Base-by-base conservation (phyloP, 2,888 invertebrate genomes). In the Sarcophaga variegata region DNA sequence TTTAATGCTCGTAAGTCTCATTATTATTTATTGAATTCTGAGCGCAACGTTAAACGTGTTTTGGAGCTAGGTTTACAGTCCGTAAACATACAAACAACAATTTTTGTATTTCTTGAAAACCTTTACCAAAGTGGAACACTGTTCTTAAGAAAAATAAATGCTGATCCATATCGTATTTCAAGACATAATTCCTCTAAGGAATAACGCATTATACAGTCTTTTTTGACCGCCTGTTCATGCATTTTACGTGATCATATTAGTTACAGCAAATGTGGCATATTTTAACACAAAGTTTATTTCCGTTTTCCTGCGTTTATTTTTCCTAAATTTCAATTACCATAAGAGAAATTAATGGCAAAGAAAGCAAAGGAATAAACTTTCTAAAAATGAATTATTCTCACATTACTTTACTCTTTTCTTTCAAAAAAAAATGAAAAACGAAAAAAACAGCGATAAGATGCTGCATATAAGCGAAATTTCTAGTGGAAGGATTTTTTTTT, bases 181-280 rank as follows among this genome's bases (percentile, higher is more conserved):
- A 27, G 27, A 37, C 37, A 8, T 2, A 37, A 10, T 37, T 2
- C 8, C 8, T 37, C 37, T 37, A 8, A 37, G 37, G 10, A 37
- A 37, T 37, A 37, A 37, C 10, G 37, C 37, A 2, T 37, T 37
- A 37, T 2, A 37, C 8, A 37, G 37, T 10, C 37, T 37, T 37
- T 10, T 37, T 10, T 8, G 37, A 2, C 37, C 8, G 54, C 14
- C 5, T 54, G 1, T 54, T 17, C 14, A 1, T 54, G 1, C 17
- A 49, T 72, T 72, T 71, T 67, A 63, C 67, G 37, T 45, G 14
- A 76, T 69, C 71, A 62, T 81, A 83, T 84, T 84, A 87, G 84
- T 87, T 81, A 82, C 81, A 79, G 81, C 81, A 84, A 84, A 82
- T 82, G 70, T 81, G 77, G 54, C 81, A 79, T 75, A 67, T 83